Percentiles rank a stretch among this genome's conserved stretches.
phyloP scores from a whole-genome alignment of 2,113 vertebrate genomes.

The Silurus meridionalis region DNA sequence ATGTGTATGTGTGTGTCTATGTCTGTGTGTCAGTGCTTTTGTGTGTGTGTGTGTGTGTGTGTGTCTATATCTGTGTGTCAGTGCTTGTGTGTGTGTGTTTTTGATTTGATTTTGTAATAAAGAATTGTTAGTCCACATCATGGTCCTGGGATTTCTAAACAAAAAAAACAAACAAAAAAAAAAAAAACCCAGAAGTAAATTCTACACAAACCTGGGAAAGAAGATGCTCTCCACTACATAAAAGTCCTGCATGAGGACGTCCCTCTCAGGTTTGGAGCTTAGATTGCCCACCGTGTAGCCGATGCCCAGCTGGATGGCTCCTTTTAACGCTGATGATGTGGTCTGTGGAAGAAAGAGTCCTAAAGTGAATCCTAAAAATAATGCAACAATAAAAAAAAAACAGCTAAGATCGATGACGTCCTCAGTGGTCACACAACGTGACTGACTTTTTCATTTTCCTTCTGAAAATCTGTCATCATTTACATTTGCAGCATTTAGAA shows the following conservation, averaged over 20 bases:
- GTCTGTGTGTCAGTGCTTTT: no score
- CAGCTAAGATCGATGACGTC: background rate
- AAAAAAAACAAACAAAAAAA: background rate
- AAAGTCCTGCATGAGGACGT: slow-evolving; percentile 99
- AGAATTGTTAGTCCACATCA: background rate
- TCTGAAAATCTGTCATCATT: background rate
- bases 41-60: background rate
- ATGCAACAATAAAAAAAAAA: background rate
- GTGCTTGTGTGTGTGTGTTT: no score
- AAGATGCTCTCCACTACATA: slow-evolving; percentile 99
- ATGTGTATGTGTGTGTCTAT: background rate
- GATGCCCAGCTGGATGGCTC: slow-evolving; percentile 98
- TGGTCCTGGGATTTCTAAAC: background rate
- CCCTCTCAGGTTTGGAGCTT: slow-evolving; percentile 96
- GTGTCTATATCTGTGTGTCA: no score
- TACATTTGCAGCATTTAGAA: background rate
- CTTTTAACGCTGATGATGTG: slow-evolving; percentile 95
- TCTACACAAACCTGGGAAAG: slow-evolving; percentile 85
- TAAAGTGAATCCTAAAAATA: background rate
- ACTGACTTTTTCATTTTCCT: background rate
- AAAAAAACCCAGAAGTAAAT: background rate
- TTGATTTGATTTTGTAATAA: no score
- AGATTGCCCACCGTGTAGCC: slow-evolving; percentile 97
- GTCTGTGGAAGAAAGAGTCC: slow-evolving; percentile 74
- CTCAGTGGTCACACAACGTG: background rate